These are phyloP conservation scores for Daphoenositta chrysoptera DNA, from an alignment of 2,113 vertebrate genomes.

Conservation along the genomic window DNA sequence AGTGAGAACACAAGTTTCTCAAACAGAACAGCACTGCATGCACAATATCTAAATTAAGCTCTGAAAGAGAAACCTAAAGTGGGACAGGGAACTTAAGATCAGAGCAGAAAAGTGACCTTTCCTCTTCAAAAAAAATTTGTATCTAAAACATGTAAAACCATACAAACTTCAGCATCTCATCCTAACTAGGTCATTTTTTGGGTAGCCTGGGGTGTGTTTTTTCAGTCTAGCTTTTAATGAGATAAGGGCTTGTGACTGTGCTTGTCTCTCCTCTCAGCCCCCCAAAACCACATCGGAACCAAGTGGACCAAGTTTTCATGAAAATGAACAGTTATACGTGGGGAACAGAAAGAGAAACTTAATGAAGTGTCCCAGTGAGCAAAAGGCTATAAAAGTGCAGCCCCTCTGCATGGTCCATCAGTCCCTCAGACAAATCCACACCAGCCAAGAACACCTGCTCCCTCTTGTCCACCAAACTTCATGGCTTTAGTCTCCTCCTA, in stretches of 20 bases:
- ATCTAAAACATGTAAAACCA: background rate
- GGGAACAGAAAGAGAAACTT: constrained; percentile 21
- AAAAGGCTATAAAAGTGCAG: background rate
- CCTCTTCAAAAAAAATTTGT: background rate
- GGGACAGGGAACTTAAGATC: background rate
- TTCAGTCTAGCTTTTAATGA: background rate
- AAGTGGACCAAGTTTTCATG: background rate
- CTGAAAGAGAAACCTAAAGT: background rate
- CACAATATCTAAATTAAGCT: constrained; percentile 16
- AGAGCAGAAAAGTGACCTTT: background rate
- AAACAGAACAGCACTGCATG: background rate
- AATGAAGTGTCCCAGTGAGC: background rate
- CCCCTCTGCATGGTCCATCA: background rate
- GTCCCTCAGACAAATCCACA: background rate
- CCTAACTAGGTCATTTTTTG: background rate
- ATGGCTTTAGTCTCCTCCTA: background rate
- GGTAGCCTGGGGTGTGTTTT: background rate
- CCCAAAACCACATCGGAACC: background rate
- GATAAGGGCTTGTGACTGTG: background rate
- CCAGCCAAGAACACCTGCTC: background rate
- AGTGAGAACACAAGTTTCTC: background rate
- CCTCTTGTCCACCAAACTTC: background rate
- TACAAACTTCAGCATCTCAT: background rate
- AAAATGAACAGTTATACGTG: background rate
- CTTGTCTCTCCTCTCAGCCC: background rate